A percentile compares a stretch with the other conserved stretches of the same genome.
phyloP scores from a whole-genome alignment of 2,113 vertebrate genomes.

The Toxotes chatareus region DNA sequence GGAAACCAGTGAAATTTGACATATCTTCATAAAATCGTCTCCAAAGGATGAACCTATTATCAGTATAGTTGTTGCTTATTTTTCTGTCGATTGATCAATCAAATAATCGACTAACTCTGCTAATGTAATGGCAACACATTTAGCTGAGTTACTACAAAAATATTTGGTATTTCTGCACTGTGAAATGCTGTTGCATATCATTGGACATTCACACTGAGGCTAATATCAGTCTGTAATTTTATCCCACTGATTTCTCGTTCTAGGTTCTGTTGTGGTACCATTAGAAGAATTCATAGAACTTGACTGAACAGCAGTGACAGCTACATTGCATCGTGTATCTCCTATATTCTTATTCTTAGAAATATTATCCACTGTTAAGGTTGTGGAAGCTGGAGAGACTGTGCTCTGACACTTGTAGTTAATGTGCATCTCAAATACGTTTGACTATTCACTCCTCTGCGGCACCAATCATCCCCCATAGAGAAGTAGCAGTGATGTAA shows the following conservation, averaged over 20 bases:
- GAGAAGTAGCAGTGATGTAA: slow-evolving; percentile 58
- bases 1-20: background rate
- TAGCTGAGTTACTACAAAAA: background rate
- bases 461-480: slow-evolving; percentile 61
- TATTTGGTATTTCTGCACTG: background rate
- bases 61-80: background rate
- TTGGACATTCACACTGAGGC: background rate
- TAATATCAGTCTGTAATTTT: background rate
- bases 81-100: background rate
- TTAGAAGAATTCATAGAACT: background rate
- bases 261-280: background rate
- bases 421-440: background rate
- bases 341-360: no score
- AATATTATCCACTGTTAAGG: background rate
- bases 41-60: background rate
- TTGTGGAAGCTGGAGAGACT: background rate
- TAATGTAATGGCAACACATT: background rate
- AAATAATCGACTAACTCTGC: background rate
- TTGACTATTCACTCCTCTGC: background rate
- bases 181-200: background rate
- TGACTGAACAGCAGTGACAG: background rate
- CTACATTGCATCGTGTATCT: no score
- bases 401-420: background rate
- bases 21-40: background rate
- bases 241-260: no score